These are phyloP conservation scores for Lasiurus cinereus DNA, from an alignment of 2,113 vertebrate species.

Conservation along the genomic window DNA sequence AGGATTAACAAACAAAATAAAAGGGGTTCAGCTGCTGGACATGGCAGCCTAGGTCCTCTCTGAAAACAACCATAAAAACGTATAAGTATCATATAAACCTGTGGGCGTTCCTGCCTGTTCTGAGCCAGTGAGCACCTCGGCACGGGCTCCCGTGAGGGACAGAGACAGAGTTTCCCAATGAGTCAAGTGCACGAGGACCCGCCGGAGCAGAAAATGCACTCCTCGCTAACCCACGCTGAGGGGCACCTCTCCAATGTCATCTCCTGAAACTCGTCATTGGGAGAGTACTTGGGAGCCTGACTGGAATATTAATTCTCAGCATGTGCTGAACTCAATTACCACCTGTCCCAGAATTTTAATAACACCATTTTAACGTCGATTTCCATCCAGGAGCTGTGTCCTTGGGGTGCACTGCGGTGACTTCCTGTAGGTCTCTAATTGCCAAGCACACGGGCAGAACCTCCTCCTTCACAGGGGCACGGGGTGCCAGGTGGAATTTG, in stretches of 20 bases:
- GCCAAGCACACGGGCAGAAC: background rate
- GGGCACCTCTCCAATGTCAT: background rate
- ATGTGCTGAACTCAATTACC: conserved; percentile 37
- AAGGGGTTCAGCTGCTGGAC: background rate
- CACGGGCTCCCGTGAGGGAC: background rate
- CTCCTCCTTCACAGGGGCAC: background rate
- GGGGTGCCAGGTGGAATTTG: background rate
- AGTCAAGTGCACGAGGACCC: background rate
- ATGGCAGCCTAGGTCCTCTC: background rate
- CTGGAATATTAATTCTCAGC: conserved; percentile 56
- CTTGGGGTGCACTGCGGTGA: conserved; percentile 16
- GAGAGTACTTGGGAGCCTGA: conserved; percentile 27
- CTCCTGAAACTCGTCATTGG: conserved; percentile 58
- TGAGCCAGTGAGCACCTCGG: background rate
- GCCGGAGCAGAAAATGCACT: background rate
- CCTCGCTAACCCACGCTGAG: conserved; percentile 49
- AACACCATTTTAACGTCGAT: conserved; percentile 19
- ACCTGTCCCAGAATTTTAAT: conserved; percentile 58
- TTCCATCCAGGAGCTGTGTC: conserved; percentile 20
- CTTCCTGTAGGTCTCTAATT: conserved; percentile 35
- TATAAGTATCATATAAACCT: background rate
- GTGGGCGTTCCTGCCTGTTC: background rate
- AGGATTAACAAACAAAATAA: too few species aligned
- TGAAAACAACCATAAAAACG: background rate
- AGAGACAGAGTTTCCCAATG: background rate